Conservation (phyloP, 2,113 vertebrate species). For the Ploceus nigricollis region DNA sequence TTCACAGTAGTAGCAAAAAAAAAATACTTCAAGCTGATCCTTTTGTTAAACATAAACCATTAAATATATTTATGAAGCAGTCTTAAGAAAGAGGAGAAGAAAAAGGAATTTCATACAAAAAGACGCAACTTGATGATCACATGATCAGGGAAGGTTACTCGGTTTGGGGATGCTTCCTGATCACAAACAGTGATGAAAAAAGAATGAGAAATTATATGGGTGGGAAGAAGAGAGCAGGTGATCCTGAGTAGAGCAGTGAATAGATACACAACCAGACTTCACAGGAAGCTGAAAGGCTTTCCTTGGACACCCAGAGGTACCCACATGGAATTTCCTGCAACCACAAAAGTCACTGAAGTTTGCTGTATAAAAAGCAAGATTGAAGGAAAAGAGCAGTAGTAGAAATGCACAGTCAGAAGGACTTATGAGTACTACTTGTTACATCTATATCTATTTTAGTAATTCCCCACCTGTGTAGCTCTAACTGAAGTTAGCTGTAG, state of each 20-base stretch:
- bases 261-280: background rate
- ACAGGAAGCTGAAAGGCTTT: background rate
- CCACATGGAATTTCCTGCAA: background rate
- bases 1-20: background rate
- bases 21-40: background rate
- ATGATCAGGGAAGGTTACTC: background rate
- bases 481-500: background rate
- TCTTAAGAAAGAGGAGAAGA: background rate
- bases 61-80: background rate
- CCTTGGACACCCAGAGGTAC: background rate
- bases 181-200: background rate
- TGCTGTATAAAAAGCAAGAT: background rate
- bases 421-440: background rate
- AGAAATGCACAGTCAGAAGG: background rate
- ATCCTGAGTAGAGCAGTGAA: background rate
- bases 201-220: accelerated
- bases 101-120: background rate
- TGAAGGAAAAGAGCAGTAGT: background rate
- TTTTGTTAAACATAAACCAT: background rate
- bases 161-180: background rate
- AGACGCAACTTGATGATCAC: background rate
- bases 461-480: background rate
- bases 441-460: background rate
- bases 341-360: background rate
- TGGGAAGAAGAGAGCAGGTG: background rate